Conservation (phyloP, 2,113 vertebrate genomes). For the Athene noctua region DNA sequence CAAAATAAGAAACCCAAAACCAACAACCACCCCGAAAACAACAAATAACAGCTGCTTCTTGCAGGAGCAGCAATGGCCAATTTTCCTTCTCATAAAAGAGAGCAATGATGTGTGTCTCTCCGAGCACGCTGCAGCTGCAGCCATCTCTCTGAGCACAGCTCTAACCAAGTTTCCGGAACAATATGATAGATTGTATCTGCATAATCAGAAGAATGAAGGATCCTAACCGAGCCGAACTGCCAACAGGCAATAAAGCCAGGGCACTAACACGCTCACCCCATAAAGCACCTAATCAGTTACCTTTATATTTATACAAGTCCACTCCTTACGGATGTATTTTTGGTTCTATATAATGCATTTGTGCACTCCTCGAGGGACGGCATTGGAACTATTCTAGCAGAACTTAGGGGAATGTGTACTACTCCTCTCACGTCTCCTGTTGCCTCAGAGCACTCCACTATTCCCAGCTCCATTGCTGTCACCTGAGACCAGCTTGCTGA, state of each 20-base stretch:
- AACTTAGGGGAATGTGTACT: background rate
- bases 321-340: background rate
- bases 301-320: background rate
- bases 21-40: constrained; percentile 17
- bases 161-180: constrained; percentile 14
- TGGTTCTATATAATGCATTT: background rate
- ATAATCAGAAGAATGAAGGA: background rate
- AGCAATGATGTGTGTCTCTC: constrained; percentile 14
- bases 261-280: background rate
- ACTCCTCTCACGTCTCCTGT: background rate
- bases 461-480: background rate
- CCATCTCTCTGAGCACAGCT: background rate
- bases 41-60: constrained; percentile 73
- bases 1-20: constrained; percentile 37
- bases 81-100: constrained; percentile 55
- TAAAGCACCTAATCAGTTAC: background rate
- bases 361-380: background rate
- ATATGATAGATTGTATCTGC: background rate
- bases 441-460: background rate
- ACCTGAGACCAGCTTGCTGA: background rate
- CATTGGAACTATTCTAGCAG: background rate
- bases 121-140: constrained; percentile 56
- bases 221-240: background rate
- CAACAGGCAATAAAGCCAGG: background rate
- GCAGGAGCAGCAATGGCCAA: constrained; percentile 38